These are phyloP conservation scores for Otocyon megalotis DNA, from an alignment of 2,113 vertebrate genomes.

Conservation along the genomic window DNA sequence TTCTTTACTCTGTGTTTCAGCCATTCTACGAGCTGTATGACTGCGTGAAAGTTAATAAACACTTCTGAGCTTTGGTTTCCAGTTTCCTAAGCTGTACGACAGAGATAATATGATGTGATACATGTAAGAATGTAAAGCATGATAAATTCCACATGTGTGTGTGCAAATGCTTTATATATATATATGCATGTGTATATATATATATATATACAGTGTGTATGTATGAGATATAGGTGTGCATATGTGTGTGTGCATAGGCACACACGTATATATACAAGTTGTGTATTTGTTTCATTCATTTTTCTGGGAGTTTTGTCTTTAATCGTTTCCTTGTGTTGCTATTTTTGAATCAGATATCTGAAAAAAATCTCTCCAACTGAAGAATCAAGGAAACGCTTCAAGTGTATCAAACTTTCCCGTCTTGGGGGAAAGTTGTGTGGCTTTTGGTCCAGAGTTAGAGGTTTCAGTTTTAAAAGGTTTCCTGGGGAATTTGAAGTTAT, in stretches of 20 bases:
- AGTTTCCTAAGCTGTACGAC: slow-evolving; percentile 22
- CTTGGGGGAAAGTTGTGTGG: background rate
- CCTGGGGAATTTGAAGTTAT: slow-evolving; percentile 34
- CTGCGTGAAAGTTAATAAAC: slow-evolving; percentile 49
- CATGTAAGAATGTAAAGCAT: slow-evolving; percentile 8
- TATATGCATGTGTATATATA: background rate
- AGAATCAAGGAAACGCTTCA: background rate
- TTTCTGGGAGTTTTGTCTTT: background rate
- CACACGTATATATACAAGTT: too few relatives aligned
- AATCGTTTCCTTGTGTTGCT: background rate
- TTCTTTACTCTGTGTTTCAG: slow-evolving; percentile 31
- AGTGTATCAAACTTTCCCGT: background rate
- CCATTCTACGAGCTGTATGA: slow-evolving; percentile 26
- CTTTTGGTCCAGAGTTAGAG: background rate
- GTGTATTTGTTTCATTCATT: background rate
- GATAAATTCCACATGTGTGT: background rate
- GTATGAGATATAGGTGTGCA: background rate
- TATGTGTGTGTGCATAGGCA: background rate
- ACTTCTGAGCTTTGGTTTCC: slow-evolving; percentile 42
- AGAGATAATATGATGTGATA: slow-evolving; percentile 31
- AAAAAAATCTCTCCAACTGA: background rate
- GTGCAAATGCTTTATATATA: background rate
- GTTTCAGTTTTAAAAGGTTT: slow-evolving; percentile 17
- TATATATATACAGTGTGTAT: background rate
- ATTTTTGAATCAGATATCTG: background rate